Evolutionary conservation across 1,140 invertebrate species (phyloP).

Genomic region (Drosophila neocordata): DNA sequence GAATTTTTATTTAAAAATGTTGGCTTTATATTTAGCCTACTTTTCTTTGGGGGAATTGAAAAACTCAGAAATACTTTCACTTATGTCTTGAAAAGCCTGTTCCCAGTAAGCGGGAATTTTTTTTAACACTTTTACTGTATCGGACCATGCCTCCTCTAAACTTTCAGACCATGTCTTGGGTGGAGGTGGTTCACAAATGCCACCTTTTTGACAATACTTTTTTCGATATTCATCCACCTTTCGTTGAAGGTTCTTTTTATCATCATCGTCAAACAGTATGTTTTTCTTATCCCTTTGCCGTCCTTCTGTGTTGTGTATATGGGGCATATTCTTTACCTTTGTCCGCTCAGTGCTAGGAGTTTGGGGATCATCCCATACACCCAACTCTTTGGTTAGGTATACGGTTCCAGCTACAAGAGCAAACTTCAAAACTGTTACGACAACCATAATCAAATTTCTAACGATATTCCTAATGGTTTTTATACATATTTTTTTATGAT

Average conservation of each 20-base stretch:
- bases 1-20: not conserved
- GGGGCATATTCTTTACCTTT: not conserved
- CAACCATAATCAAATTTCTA: slow-evolving; percentile 13
- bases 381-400: slow-evolving; percentile 35
- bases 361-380: slow-evolving; percentile 32
- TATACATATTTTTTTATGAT: not conserved
- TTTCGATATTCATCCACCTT: slow-evolving; percentile 32
- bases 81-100: not conserved
- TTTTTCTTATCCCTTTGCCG: not conserved
- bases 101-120: slow-evolving; percentile 37
- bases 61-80: not conserved
- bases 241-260: slow-evolving; percentile 35
- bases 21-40: slow-evolving; percentile 10
- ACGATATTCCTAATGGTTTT: not conserved
- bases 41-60: slow-evolving; percentile 7
- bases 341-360: not conserved
- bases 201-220: slow-evolving; percentile 22
- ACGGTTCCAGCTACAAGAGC: slow-evolving; percentile 40
- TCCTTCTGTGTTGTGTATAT: not conserved
- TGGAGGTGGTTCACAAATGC: slow-evolving; percentile 5
- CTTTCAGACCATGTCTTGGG: slow-evolving; percentile 35
- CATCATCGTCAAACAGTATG: slow-evolving; percentile 30
- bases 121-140: slow-evolving; percentile 25
- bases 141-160: slow-evolving; percentile 42
- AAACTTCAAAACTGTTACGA: slow-evolving; percentile 33